A percentile compares a stretch with the other conserved stretches of the same genome.
Conservation (phyloP, 2,113 vertebrate species). For the Neotoma lepida region DNA sequence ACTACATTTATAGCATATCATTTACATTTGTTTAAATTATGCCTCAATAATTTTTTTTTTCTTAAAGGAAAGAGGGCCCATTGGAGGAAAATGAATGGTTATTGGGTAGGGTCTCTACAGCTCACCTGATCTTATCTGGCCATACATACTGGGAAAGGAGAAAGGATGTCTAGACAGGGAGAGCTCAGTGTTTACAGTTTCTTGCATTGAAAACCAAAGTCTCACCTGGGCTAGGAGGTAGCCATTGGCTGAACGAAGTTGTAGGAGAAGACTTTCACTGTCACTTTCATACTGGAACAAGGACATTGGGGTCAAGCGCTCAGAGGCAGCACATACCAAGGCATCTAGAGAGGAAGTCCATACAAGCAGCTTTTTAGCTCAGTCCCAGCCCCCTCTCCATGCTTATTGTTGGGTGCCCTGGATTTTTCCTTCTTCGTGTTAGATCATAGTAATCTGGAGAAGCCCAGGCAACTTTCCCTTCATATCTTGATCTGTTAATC, state of each 20-base stretch:
- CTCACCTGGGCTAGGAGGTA: slow-evolving; percentile 81
- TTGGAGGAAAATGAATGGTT: not conserved
- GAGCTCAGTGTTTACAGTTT: not conserved
- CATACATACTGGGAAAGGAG: not conserved
- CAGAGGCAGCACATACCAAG: slow-evolving; percentile 69
- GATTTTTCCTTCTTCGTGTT: not conserved
- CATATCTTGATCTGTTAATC: not conserved
- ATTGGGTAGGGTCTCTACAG: not conserved
- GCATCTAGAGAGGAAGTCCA: slow-evolving; percentile 54
- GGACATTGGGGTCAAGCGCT: slow-evolving; percentile 72
- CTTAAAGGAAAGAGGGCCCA: not conserved
- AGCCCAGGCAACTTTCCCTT: not conserved
- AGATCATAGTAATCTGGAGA: not conserved
- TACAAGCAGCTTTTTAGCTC: not conserved
- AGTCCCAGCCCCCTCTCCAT: not conserved
- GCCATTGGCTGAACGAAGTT: slow-evolving; percentile 75
- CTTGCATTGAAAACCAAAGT: not conserved
- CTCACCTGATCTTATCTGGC: not conserved
- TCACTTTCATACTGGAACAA: slow-evolving; percentile 79
- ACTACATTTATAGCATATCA: not conserved
- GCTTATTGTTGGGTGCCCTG: not conserved
- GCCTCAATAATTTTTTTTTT: not conserved
- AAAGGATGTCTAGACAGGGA: not conserved
- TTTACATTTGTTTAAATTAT: not conserved
- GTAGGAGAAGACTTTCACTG: slow-evolving; percentile 37